Percentiles rank a stretch among this genome's conserved stretches.
These are phyloP conservation scores for Hephaestus fuliginosus DNA, from an alignment of 2,797 vertebrate species.

Conservation along the genomic window DNA sequence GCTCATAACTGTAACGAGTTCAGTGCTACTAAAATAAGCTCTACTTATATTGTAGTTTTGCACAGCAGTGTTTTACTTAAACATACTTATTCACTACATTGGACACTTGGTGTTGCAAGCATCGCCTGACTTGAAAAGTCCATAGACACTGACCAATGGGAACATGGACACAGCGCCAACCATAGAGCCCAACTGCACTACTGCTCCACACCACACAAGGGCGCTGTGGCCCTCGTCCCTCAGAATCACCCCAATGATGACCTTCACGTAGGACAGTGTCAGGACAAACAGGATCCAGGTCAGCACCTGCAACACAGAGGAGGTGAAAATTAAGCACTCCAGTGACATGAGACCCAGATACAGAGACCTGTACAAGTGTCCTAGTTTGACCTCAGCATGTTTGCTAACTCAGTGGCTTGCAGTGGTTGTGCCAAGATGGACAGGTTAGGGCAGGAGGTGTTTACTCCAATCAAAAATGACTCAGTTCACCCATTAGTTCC, in stretches of 20 bases:
- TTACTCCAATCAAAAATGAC: not conserved
- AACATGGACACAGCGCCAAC: constrained; percentile 89
- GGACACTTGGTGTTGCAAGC: constrained; percentile 87
- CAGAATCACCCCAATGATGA: constrained; percentile 88
- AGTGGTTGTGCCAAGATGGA: not conserved
- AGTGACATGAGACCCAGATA: not conserved
- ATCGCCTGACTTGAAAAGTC: constrained; percentile 86
- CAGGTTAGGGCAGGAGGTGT: not conserved
- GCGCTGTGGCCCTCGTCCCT: constrained; percentile 90
- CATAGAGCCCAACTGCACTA: constrained; percentile 91
- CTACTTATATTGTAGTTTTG: constrained; percentile 6
- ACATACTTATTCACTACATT: constrained; percentile 44
- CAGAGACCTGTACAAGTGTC: not conserved
- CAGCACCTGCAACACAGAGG: constrained; percentile 80
- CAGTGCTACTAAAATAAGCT: constrained; percentile 46
- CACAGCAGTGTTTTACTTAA: constrained; percentile 33
- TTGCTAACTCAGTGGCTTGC: not conserved
- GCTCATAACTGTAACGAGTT: constrained; percentile 18
- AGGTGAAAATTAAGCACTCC: not conserved
- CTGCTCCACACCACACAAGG: constrained; percentile 90
- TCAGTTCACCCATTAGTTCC: not conserved
- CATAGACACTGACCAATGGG: constrained; percentile 86
- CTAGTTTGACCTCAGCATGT: not conserved
- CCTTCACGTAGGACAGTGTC: constrained; percentile 88
- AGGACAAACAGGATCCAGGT: constrained; percentile 88